Evolutionary conservation across 2,797 vertebrate species (phyloP).

Genomic region (Notamacropus eugenii): DNA sequence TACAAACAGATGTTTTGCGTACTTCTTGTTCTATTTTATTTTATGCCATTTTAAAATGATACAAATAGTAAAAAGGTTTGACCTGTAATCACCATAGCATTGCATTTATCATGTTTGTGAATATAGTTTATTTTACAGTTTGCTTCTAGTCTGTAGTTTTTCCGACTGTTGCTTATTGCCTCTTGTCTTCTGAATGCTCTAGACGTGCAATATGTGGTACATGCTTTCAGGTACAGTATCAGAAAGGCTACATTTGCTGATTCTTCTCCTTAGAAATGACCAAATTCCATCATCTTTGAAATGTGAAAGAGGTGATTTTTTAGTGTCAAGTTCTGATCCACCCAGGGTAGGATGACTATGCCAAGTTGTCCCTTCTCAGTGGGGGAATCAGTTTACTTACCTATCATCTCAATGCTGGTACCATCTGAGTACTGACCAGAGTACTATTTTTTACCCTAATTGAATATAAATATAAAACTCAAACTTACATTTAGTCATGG

Average conservation of each 20-base stretch:
- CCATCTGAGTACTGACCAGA: not conserved
- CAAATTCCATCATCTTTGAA: not conserved
- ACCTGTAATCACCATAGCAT: constrained; percentile 29
- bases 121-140: not conserved
- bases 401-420: not conserved
- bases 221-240: not conserved
- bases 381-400: not conserved
- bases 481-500: not conserved
- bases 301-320: not conserved
- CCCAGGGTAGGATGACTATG: not conserved
- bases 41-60: not conserved
- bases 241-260: not conserved
- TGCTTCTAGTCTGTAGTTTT: not conserved
- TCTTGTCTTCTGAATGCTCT: not conserved
- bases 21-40: not conserved
- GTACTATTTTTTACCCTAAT: not conserved
- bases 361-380: not conserved
- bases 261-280: not conserved
- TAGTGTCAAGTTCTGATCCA: not conserved
- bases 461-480: not conserved
- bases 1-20: not conserved
- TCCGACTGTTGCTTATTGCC: not conserved
- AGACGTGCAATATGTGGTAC: not conserved
- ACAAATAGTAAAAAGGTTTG: not conserved
- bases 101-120: constrained; percentile 17